Conservation (phyloP, 2,888 invertebrate genomes). For the Deroplatys truncata region DNA sequence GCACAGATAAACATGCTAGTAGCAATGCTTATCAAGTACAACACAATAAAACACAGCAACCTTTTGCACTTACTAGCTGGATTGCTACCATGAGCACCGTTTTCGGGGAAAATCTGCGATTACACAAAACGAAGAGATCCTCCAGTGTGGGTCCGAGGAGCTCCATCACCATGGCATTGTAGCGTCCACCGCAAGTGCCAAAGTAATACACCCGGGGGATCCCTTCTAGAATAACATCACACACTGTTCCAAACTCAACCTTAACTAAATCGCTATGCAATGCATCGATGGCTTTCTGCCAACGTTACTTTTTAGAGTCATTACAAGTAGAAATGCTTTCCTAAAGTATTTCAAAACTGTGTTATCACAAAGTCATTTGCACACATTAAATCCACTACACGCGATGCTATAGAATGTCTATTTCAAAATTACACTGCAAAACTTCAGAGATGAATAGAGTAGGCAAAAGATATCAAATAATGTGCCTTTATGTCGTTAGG, state of each 20-base stretch:
- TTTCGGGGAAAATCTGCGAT: conserved; percentile 65
- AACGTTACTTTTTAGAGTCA: not conserved
- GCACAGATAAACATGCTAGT: not conserved
- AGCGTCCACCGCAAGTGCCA: conserved; percentile 66
- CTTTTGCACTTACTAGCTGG: conserved; percentile 59
- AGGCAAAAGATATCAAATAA: too few species aligned
- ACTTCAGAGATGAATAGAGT: too few species aligned
- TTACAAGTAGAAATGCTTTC: too few species aligned
- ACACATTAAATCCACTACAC: not conserved
- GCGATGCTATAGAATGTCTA: too few species aligned
- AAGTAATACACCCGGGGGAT: conserved; percentile 70
- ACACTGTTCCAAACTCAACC: not conserved
- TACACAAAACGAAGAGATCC: conserved; percentile 63
- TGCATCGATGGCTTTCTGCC: not conserved
- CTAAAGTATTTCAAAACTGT: too few species aligned
- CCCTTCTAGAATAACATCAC: conserved; percentile 50
- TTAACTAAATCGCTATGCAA: not conserved
- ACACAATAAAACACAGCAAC: too few species aligned
- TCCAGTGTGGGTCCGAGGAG: conserved; percentile 68
- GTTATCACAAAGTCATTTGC: not conserved
- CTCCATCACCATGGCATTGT: conserved; percentile 72
- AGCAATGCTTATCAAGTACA: too few species aligned
- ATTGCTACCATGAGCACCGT: conserved; percentile 69
- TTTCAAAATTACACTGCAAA: too few species aligned
- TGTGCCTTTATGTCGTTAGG: too few species aligned